These are phyloP conservation scores for Sorex fumeus DNA, from an alignment of 2,113 vertebrate species.

Conservation along the genomic window DNA sequence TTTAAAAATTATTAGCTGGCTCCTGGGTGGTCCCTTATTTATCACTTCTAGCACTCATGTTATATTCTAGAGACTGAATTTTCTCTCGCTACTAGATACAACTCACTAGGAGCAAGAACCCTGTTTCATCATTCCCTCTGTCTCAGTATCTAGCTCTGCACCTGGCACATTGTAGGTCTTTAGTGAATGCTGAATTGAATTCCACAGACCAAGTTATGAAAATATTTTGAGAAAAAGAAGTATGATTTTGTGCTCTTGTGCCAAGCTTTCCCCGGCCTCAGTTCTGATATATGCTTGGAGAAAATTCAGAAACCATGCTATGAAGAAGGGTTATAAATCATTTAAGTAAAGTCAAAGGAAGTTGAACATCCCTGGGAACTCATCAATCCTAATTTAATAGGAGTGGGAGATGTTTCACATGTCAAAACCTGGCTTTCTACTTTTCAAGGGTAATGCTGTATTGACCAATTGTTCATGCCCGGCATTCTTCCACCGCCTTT, in stretches of 20 bases:
- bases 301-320: conserved; percentile 75
- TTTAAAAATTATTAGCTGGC: background rate
- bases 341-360: conserved; percentile 77
- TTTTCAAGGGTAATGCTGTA: conserved; percentile 63
- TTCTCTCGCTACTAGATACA: background rate
- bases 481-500: background rate
- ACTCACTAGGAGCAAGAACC: background rate
- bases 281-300: conserved; percentile 62
- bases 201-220: background rate
- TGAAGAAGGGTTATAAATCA: conserved; percentile 74
- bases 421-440: conserved; percentile 78
- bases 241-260: conserved; percentile 41
- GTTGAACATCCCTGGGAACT: conserved; percentile 79
- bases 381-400: conserved; percentile 80
- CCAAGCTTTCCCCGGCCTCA: conserved; percentile 37
- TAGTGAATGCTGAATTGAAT: background rate
- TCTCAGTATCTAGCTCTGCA: background rate
- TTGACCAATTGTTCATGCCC: conserved; percentile 68
- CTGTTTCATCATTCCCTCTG: background rate
- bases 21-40: background rate
- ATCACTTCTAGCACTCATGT: background rate
- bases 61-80: background rate
- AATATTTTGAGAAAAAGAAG: conserved; percentile 49
- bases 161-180: background rate
- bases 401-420: conserved; percentile 69